Evolutionary conservation across 2,797 vertebrate genomes (phyloP).

Genomic region (Schizopygopsis malacanthus): DNA sequence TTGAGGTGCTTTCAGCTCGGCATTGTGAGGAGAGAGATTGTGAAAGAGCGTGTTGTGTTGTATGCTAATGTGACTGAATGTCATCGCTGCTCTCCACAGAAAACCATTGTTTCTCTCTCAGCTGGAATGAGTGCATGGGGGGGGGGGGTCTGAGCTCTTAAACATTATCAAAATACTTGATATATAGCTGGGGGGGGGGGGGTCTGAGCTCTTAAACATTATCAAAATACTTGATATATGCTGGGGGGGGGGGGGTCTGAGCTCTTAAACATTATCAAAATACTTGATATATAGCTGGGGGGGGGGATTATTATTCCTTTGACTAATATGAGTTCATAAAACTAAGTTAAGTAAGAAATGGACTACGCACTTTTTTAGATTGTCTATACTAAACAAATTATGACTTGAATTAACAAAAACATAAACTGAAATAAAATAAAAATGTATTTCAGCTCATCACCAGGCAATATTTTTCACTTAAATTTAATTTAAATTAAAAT

Average conservation of each 20-base stretch:
- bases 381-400: background rate
- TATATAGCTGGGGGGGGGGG: background rate
- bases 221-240: too few species aligned
- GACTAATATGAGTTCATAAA: background rate
- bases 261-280: too few species aligned
- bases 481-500: too few species aligned
- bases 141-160: background rate
- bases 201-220: too few species aligned
- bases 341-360: background rate
- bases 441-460: background rate
- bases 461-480: too few species aligned
- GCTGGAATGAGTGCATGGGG: constrained; percentile 42
- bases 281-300: too few species aligned
- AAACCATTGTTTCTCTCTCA: constrained; percentile 58
- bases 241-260: too few species aligned
- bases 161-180: background rate
- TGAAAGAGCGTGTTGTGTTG: constrained; percentile 72
- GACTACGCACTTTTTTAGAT: background rate
- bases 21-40: constrained; percentile 23
- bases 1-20: constrained; percentile 37
- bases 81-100: constrained; percentile 54
- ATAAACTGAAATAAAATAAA: background rate
- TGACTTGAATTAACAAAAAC: background rate
- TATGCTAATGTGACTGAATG: constrained; percentile 68
- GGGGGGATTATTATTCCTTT: background rate